Evolutionary conservation across 2,888 invertebrate species (phyloP), one percentile per base, ranked within the genome.

Genomic region (Oxycera nigricornis): DNA sequence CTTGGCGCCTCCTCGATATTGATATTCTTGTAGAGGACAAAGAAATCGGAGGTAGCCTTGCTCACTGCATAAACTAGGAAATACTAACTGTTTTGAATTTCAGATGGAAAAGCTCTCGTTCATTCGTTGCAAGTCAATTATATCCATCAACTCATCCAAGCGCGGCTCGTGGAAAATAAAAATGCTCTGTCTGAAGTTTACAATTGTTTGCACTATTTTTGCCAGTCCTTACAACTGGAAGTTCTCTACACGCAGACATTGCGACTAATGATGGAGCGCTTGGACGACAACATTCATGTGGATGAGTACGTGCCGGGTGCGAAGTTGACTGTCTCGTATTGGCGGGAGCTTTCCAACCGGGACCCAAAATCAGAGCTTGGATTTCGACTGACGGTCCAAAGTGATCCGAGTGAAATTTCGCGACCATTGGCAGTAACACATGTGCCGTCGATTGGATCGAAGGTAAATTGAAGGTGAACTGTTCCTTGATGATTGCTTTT

Each of bases 1-100:
- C 98, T 0, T 99, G 99, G 98, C 90, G 97, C 68, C 88, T 99
- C 72, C 87, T 99, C 75, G 96, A 97, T 83, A 94, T 99, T 79
- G 95, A 96, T 80, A 93, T 99, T 80, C 88, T 99, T 14, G 98
- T 99, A 1, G 96, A 97, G 83, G 98, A 99, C 82, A 94, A 93
- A 84, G 98, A 98, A 87, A 97, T 97, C 72, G 97, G 97, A 81
- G 93, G 94, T 91, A 83, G 80, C 7, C 50, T 59, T 67, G 26
- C 20, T 11, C 20, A n/a, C 0, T 14, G 50, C 65, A 73, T 61
- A 76, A 72, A n/a, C n/a, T n/a, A n/a, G 77, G 77, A 73, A 75
- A 86, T 86, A 4, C 82, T 17, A 4, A 50, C n/a, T 50, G 39
- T 73, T 28, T n/a, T 11, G 14, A 59, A 50, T 73, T 39, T 11